A percentile compares a stretch with the other conserved stretches of the same genome.
Evolutionary conservation across 2,113 vertebrate species (phyloP).

Genomic region (Peromyscus polionotus): DNA sequence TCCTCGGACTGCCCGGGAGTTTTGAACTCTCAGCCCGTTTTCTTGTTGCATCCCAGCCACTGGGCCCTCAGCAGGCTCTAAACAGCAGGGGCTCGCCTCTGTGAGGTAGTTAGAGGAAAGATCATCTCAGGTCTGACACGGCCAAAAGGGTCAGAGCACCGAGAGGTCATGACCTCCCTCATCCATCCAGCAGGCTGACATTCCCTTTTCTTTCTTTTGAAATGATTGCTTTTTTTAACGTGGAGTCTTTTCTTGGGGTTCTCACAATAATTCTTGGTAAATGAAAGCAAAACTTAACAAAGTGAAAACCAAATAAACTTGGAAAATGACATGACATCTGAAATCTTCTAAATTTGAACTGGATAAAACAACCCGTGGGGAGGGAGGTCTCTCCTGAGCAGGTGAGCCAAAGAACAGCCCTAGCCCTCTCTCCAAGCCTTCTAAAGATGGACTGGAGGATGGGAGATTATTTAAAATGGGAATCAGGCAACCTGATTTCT

Average conservation of each 20-base stretch:
- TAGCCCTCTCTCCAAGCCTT: not conserved
- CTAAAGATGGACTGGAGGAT: not conserved
- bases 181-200: slow-evolving; percentile 63
- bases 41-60: not conserved
- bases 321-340: not conserved
- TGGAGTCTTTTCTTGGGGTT: not conserved
- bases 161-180: slow-evolving; percentile 55
- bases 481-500: not conserved
- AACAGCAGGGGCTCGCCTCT: slow-evolving; percentile 1
- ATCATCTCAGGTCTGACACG: not conserved
- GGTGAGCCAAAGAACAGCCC: not conserved
- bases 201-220: slow-evolving; percentile 50
- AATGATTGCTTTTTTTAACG: slow-evolving; percentile 60
- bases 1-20: not conserved
- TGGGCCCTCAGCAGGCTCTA: not conserved
- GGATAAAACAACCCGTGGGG: not conserved
- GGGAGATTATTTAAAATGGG: not conserved
- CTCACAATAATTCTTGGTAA: slow-evolving; percentile 42
- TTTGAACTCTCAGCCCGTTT: not conserved
- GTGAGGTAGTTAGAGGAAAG: not conserved
- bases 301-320: slow-evolving; percentile 29
- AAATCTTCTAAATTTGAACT: not conserved
- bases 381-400: not conserved
- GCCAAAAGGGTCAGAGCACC: not conserved
- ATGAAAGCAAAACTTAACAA: slow-evolving; percentile 37